A percentile compares a stretch with the other conserved stretches of the same genome.
Evolutionary conservation across 2,113 vertebrate species (phyloP).

Genomic region (Laterallus jamaicensis): DNA sequence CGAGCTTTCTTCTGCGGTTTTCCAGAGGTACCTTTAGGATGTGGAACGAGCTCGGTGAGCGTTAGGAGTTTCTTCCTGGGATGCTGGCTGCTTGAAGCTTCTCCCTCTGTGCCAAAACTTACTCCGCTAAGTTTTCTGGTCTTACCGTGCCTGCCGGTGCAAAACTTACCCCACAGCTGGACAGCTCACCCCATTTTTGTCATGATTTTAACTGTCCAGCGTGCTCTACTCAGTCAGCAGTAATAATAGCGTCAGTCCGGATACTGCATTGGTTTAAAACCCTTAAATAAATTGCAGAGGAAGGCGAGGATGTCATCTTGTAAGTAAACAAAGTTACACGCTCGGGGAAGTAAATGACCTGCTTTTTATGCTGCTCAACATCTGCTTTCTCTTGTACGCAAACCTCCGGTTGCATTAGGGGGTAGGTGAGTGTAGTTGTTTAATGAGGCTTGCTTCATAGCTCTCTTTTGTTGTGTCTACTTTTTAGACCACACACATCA

Average conservation of each 20-base stretch:
- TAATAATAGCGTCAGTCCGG: not conserved
- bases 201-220: not conserved
- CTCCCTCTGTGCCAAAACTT: not conserved
- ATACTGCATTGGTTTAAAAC: not conserved
- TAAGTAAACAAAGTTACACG: not conserved
- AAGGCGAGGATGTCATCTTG: not conserved
- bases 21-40: not conserved
- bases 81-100: not conserved
- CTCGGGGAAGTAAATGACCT: not conserved
- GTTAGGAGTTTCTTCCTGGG: not conserved
- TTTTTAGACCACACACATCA: not conserved
- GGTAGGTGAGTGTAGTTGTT: not conserved
- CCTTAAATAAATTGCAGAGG: not conserved
- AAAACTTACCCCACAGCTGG: not conserved
- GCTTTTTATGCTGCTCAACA: not conserved
- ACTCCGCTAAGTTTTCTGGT: not conserved
- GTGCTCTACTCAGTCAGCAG: not conserved
- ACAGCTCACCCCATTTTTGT: rapidly evolving
- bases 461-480: not conserved
- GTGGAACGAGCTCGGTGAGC: not conserved
- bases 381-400: not conserved
- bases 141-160: rapidly evolving
- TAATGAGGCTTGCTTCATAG: not conserved
- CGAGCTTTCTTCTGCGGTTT: rapidly evolving
- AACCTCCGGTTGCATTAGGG: not conserved